Evolutionary conservation across 2,888 invertebrate species (phyloP).

Genomic region (Pseudococcus viburni): DNA sequence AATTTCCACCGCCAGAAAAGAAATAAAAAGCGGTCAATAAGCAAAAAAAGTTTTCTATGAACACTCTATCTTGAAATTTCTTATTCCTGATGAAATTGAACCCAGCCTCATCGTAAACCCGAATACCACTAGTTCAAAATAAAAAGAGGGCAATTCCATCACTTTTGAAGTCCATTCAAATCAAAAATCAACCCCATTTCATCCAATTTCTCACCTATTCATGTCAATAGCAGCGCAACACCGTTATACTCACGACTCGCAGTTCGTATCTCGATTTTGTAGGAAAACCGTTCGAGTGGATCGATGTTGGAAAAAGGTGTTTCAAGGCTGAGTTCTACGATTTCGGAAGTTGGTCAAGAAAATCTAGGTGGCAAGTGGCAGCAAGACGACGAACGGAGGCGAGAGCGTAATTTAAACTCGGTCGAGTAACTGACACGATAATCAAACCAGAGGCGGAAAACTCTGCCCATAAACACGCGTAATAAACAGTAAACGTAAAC

Average conservation of each 20-base stretch:
- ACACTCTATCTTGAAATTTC: too few species aligned
- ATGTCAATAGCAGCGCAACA: not conserved
- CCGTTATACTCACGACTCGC: not conserved
- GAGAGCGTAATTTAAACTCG: not conserved
- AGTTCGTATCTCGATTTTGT: not conserved
- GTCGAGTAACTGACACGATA: constrained; percentile 15
- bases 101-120: too few species aligned
- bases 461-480: not conserved
- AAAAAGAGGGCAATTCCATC: too few species aligned
- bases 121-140: too few species aligned
- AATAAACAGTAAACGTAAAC: not conserved
- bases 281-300: constrained; percentile 14
- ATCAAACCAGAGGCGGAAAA: not conserved
- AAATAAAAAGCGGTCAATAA: too few species aligned
- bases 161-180: too few species aligned
- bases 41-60: too few species aligned
- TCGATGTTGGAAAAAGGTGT: constrained; percentile 17
- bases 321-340: not conserved
- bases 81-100: too few species aligned
- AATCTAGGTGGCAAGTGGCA: not conserved
- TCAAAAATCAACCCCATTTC: not conserved
- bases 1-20: too few species aligned
- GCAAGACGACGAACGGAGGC: not conserved
- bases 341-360: constrained; percentile 25
- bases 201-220: not conserved